phyloP scores from a whole-genome alignment of 2,113 vertebrate genomes.

The Hippopotamus amphibius region DNA sequence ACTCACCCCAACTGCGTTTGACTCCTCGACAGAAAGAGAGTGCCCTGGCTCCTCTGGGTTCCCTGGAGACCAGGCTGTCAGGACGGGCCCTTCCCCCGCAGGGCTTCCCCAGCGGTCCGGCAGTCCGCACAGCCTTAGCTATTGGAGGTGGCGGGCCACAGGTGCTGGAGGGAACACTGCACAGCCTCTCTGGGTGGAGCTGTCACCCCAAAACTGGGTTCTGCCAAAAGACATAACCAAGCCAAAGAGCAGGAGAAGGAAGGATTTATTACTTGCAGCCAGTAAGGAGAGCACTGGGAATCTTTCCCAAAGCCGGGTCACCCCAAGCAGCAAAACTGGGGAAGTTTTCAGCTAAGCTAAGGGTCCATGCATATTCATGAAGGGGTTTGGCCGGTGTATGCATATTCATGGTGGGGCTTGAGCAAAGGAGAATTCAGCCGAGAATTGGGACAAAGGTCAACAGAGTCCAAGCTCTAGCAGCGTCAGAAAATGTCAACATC shows the following conservation, averaged over 20 bases:
- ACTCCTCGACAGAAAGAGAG: neutral
- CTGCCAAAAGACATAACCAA: neutral
- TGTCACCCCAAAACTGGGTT: neutral
- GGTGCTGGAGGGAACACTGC: neutral
- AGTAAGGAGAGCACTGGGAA: neutral
- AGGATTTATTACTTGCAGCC: neutral
- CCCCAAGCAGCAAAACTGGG: neutral
- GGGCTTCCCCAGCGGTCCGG: neutral
- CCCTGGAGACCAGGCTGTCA: neutral
- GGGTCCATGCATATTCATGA: neutral
- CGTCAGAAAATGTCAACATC: neutral
- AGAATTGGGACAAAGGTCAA: neutral
- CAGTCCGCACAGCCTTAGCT: neutral
- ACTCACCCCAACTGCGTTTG: neutral
- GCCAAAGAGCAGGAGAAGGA: neutral
- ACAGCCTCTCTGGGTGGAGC: neutral
- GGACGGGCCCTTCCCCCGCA: accelerated
- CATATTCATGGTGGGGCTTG: neutral
- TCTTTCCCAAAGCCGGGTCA: neutral
- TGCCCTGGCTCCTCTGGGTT: neutral
- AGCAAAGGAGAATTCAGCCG: neutral
- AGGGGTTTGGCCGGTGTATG: neutral
- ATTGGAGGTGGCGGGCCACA: neutral
- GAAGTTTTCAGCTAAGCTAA: neutral
- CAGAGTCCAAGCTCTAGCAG: neutral